A percentile compares a stretch with the other conserved stretches of the same genome.
These are phyloP conservation scores for Tychaedon coryphoeus DNA, from an alignment of 2,113 vertebrate genomes.

Conservation along the genomic window DNA sequence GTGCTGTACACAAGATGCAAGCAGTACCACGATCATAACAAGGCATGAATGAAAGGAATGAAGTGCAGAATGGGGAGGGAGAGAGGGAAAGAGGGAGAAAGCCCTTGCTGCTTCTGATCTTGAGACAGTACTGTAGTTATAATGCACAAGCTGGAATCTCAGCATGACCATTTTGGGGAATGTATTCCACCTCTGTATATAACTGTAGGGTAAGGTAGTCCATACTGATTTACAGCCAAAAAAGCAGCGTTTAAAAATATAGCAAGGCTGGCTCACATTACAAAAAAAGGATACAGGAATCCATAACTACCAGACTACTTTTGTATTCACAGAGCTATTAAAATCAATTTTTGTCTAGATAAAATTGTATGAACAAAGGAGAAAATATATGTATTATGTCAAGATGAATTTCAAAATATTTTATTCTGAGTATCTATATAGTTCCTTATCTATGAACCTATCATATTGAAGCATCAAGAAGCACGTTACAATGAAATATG, in stretches of 20 bases:
- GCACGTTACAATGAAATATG: background rate
- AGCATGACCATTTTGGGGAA: background rate
- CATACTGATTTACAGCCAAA: background rate
- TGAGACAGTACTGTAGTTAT: background rate
- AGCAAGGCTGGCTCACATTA: background rate
- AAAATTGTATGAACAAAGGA: background rate
- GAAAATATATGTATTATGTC: background rate
- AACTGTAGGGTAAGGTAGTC: background rate
- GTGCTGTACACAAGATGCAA: background rate
- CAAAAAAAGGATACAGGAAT: background rate
- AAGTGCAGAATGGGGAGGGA: background rate
- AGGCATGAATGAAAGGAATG: background rate
- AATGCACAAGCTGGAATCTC: background rate
- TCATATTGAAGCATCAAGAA: background rate
- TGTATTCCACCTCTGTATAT: fast-evolving
- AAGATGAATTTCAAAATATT: background rate
- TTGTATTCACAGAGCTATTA: background rate
- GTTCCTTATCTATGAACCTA: background rate
- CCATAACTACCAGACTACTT: background rate
- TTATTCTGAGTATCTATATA: background rate
- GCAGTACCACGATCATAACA: background rate
- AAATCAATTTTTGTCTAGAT: background rate
- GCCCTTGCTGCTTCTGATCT: background rate
- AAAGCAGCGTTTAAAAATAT: background rate
- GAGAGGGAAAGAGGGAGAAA: background rate